These are phyloP conservation scores for Diachrysia chrysitis DNA, from an alignment of 2,888 invertebrate species.

Conservation along the genomic window DNA sequence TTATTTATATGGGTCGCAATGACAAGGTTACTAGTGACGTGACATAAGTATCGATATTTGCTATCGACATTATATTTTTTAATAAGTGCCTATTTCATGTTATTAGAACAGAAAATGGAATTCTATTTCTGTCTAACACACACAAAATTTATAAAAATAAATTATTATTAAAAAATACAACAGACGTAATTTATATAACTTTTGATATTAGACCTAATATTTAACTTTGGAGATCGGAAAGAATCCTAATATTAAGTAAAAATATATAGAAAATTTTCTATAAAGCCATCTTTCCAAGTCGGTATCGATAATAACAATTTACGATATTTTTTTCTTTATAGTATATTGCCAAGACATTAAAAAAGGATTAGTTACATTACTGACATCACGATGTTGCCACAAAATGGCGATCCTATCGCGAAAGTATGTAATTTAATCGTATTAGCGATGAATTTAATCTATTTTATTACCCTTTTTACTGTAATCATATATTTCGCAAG, in stretches of 20 bases:
- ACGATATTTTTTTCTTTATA: neutral
- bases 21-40: conserved; percentile 47
- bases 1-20: conserved; percentile 36
- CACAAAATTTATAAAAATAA: no score
- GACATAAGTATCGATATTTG: neutral
- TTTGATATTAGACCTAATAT: no score
- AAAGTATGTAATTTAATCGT: conserved; percentile 38
- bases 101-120: no score
- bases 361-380: conserved; percentile 11
- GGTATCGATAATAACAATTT: no score
- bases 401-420: conserved; percentile 18
- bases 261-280: no score
- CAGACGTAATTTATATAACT: no score
- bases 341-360: conserved; percentile 13
- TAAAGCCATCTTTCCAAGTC: no score
- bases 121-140: no score
- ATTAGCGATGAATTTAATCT: conserved; percentile 36
- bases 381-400: conserved; percentile 7
- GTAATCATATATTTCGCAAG: conserved; percentile 17
- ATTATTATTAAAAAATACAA: no score
- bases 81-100: no score
- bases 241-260: no score
- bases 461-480: conserved; percentile 35
- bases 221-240: no score
- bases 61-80: conserved; percentile 15